Percentiles rank a stretch among this genome's conserved stretches.
phyloP scores from a whole-genome alignment of 2,113 vertebrate species.

The Acinonyx jubatus region DNA sequence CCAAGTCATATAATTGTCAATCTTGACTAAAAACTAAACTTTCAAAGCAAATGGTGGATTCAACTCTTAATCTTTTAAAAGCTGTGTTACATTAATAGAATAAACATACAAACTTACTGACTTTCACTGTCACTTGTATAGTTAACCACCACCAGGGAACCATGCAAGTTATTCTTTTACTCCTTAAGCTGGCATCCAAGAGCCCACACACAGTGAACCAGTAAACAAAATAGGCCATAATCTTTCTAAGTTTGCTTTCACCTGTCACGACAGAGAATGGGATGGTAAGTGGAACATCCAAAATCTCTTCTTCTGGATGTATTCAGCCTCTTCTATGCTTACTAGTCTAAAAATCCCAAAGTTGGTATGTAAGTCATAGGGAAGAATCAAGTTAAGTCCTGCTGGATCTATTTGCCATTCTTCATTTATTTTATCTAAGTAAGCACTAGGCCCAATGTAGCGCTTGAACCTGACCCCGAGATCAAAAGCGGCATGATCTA shows the following conservation, averaged over 20 bases:
- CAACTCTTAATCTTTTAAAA: constrained; percentile 10
- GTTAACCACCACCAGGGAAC: neutral
- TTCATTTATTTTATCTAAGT: neutral
- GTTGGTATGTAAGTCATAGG: neutral
- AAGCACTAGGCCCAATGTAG: neutral
- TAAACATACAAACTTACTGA: neutral
- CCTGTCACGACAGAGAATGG: neutral
- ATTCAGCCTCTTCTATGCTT: neutral
- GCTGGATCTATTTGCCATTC: neutral
- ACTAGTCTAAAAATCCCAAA: neutral
- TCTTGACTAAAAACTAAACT: constrained; percentile 29
- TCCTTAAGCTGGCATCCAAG: neutral
- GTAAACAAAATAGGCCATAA: neutral
- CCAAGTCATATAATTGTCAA: neutral
- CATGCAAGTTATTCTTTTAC: neutral
- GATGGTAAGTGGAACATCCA: neutral
- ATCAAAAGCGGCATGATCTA: neutral
- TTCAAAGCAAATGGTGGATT: constrained; percentile 34
- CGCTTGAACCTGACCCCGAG: neutral
- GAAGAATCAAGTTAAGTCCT: constrained; percentile 43
- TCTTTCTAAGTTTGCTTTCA: neutral
- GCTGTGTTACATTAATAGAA: neutral
- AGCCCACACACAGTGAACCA: neutral
- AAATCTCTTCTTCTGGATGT: neutral
- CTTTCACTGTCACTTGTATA: neutral